phyloP scores from a whole-genome alignment of 2,888 invertebrate genomes.

The Sepiola atlantica region DNA sequence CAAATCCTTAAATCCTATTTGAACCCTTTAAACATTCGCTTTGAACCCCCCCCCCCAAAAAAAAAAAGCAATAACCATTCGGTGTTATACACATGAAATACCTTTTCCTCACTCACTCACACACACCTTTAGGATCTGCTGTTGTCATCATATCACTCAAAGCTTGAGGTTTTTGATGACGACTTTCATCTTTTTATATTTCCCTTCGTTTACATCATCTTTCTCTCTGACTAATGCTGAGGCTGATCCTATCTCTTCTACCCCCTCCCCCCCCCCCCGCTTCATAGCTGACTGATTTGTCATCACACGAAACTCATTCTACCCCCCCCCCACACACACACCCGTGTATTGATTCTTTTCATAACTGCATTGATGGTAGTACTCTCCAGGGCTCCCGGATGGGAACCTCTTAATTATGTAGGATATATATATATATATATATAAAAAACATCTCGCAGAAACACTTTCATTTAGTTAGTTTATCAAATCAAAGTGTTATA shows the following conservation, averaged over 20 bases:
- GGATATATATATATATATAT: too few relatives aligned
- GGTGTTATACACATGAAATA: background rate
- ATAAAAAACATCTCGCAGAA: too few relatives aligned
- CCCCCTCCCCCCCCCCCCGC: background rate
- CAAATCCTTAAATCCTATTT: background rate
- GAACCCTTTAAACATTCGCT: background rate
- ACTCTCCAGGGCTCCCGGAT: background rate
- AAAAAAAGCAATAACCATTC: background rate
- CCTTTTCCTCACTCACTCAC: background rate
- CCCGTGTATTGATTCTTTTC: background rate
- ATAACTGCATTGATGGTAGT: background rate
- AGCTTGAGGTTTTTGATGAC: background rate
- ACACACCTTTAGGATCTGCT: background rate
- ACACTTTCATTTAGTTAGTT: background rate
- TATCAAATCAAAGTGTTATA: too few relatives aligned
- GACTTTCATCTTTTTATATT: background rate
- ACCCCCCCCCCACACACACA: too few relatives aligned
- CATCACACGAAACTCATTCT: background rate
- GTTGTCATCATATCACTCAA: background rate
- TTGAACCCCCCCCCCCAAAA: too few relatives aligned
- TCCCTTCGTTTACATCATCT: background rate
- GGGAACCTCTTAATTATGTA: background rate
- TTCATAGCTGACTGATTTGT: constrained; percentile 23
- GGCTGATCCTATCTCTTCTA: background rate
- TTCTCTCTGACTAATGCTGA: background rate